Conservation (phyloP, 2,113 vertebrate species). For the Osmerus eperlanus region DNA sequence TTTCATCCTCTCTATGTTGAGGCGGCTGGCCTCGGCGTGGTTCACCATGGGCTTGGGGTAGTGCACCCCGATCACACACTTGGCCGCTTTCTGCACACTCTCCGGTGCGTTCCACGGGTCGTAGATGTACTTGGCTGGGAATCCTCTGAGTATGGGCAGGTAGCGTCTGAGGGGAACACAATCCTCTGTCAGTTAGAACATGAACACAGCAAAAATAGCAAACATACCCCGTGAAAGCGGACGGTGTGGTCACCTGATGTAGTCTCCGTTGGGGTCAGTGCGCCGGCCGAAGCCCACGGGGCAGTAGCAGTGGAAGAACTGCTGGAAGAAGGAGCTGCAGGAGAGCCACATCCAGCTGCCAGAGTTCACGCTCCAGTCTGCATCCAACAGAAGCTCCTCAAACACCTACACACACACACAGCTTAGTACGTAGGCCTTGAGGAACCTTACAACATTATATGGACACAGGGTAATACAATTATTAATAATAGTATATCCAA, state of each 20-base stretch:
- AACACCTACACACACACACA: conserved; percentile 76
- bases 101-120: conserved; percentile 96
- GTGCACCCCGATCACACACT: conserved; percentile 88
- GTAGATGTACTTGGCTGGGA: conserved; percentile 93
- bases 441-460: neutral
- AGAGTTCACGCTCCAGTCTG: conserved; percentile 96
- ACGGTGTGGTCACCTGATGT: conserved; percentile 79
- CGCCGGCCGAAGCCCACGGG: conserved; percentile 92
- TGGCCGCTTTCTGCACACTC: conserved; percentile 86
- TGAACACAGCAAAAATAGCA: neutral
- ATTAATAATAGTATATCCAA: neutral
- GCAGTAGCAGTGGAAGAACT: conserved; percentile 97
- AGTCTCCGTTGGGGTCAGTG: conserved; percentile 94
- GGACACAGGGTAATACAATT: neutral
- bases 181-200: neutral
- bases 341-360: conserved; percentile 99
- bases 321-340: conserved; percentile 95
- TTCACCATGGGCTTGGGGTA: conserved; percentile 96
- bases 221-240: neutral
- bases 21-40: conserved; percentile 87
- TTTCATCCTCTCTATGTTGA: conserved; percentile 96
- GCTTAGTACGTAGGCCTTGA: neutral
- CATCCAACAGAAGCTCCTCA: conserved; percentile 91
- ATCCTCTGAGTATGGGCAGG: conserved; percentile 86
- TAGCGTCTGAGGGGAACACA: conserved; percentile 75